phyloP scores from a whole-genome alignment of 35 echinoderm and acorn worm species.

The Eucidaris tribuloides region DNA sequence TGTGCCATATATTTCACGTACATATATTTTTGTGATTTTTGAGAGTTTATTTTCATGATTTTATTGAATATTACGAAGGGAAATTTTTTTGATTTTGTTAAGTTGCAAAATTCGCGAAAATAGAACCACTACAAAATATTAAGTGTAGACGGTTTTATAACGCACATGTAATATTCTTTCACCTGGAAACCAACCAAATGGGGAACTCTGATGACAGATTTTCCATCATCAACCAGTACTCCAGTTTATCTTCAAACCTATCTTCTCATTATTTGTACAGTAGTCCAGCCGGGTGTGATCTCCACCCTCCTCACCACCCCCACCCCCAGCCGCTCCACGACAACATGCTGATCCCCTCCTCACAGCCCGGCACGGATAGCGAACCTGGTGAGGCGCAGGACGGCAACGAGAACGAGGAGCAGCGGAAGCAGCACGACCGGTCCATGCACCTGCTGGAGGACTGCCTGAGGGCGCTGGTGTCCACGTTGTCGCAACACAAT shows the following conservation, averaged over 20 bases:
- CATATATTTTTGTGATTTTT: too few relatives aligned
- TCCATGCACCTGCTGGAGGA: slow-evolving; percentile 90
- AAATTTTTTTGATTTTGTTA: too few relatives aligned
- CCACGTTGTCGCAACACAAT: slow-evolving; percentile 70
- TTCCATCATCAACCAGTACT: too few relatives aligned
- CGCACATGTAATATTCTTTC: too few relatives aligned
- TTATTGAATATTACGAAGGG: too few relatives aligned
- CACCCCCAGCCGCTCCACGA: slow-evolving; percentile 21
- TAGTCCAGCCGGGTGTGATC: slow-evolving; percentile 33
- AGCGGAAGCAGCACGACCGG: slow-evolving; percentile 57
- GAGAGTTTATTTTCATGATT: too few relatives aligned
- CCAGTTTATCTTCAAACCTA: not conserved
- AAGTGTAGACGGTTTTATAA: too few relatives aligned
- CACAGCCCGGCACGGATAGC: slow-evolving; percentile 8
- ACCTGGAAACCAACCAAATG: too few relatives aligned
- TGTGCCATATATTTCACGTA: too few relatives aligned
- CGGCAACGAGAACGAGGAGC: slow-evolving; percentile 30
- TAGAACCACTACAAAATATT: too few relatives aligned
- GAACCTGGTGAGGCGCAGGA: not conserved
- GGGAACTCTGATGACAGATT: too few relatives aligned
- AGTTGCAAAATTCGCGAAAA: too few relatives aligned
- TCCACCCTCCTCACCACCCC: slow-evolving; percentile 40
- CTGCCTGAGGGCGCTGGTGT: slow-evolving; percentile 66
- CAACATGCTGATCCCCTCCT: not conserved
- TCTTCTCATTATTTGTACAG: not conserved